Evolutionary conservation across 2,888 invertebrate genomes (phyloP).

Genomic region (Autographa pulchrina): DNA sequence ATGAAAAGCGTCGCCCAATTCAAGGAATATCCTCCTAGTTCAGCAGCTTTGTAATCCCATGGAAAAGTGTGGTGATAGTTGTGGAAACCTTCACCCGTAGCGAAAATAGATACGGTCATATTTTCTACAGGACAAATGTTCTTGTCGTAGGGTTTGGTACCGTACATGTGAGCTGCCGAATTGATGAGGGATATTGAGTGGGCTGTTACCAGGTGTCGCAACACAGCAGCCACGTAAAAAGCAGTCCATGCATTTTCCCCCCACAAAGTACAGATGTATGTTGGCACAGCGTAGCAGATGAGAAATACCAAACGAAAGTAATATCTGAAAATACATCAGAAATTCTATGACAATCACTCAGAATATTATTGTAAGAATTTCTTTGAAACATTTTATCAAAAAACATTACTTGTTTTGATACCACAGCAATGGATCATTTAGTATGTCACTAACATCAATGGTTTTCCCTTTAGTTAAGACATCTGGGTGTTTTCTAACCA

Average conservation of each 20-base stretch:
- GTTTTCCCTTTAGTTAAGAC: conserved; percentile 8
- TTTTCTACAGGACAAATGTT: conserved; percentile 63
- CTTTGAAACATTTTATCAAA: too few relatives aligned
- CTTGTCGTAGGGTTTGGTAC: conserved; percentile 81
- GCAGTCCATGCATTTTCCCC: not conserved
- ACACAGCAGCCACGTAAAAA: not conserved
- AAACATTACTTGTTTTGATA: conserved; percentile 15
- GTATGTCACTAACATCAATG: conserved; percentile 9
- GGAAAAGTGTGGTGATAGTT: conserved; percentile 73
- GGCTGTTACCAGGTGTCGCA: not conserved
- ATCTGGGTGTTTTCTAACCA: conserved; percentile 8
- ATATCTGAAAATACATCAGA: conserved; percentile 3
- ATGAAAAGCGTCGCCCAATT: conserved; percentile 56
- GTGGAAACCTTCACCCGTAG: conserved; percentile 71
- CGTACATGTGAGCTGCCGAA: conserved; percentile 84
- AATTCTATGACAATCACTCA: not conserved
- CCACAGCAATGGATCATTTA: conserved; percentile 9
- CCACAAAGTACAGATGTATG: not conserved
- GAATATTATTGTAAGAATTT: too few relatives aligned
- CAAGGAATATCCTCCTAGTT: conserved; percentile 59
- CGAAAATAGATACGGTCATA: conserved; percentile 44
- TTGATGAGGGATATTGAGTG: not conserved
- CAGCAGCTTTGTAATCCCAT: conserved; percentile 67
- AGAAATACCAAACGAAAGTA: conserved; percentile 1
- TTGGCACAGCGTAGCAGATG: not conserved